A percentile compares a stretch with the other conserved stretches of the same genome.
Evolutionary conservation across 2,797 vertebrate genomes (phyloP).

Genomic region (Chloroceryle amazona): DNA sequence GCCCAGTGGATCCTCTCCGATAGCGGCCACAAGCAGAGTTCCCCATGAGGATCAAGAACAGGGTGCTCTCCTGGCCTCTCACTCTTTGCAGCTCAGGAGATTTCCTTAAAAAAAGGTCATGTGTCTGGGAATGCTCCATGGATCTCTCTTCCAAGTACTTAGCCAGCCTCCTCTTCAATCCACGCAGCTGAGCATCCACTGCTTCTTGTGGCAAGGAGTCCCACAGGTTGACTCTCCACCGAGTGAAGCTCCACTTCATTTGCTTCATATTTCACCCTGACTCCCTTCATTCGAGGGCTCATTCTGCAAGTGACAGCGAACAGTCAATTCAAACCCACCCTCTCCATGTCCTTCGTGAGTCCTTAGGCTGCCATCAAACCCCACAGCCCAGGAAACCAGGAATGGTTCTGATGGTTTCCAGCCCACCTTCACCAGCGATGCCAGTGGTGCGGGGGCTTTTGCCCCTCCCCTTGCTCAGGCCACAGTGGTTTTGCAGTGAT

Average conservation of each 20-base stretch:
- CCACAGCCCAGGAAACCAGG: background rate
- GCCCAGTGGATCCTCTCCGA: rapidly evolving
- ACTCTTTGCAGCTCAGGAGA: background rate
- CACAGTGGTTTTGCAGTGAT: background rate
- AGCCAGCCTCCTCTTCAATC: background rate
- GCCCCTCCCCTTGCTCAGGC: rapidly evolving
- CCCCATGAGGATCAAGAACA: background rate
- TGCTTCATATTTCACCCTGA: background rate
- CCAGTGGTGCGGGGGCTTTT: background rate
- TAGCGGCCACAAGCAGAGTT: rapidly evolving
- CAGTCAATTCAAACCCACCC: too few relatives aligned
- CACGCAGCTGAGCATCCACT: background rate
- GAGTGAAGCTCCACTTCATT: rapidly evolving
- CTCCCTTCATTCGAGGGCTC: rapidly evolving
- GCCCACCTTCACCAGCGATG: background rate
- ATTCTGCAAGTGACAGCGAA: rapidly evolving
- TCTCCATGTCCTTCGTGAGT: rapidly evolving
- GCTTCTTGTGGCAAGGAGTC: background rate
- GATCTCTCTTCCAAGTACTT: background rate
- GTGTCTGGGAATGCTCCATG: background rate
- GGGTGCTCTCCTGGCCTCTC: rapidly evolving
- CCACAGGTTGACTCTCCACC: background rate
- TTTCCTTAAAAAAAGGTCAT: background rate
- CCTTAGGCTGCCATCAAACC: background rate
- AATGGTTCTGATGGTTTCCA: background rate